Percentiles rank a stretch among this genome's conserved stretches.
Conservation (phyloP, 2,888 invertebrate genomes). For the Alloplasta piceator region DNA sequence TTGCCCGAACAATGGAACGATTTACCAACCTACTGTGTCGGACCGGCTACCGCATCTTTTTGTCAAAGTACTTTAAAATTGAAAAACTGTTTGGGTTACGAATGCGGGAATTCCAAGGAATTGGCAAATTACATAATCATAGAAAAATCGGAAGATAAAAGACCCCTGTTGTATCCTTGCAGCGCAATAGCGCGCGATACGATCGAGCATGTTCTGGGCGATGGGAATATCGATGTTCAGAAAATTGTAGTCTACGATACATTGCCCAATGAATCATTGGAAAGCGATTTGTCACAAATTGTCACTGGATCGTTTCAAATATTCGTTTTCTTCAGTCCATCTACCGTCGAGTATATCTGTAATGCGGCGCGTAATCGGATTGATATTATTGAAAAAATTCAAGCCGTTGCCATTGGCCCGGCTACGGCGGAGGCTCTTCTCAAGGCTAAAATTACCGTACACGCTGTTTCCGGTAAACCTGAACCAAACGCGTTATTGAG, state of each 20-base stretch:
- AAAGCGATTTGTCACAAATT: slow-evolving; percentile 70
- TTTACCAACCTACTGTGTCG: slow-evolving; percentile 78
- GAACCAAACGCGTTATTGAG: slow-evolving; percentile 75
- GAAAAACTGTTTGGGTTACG: slow-evolving; percentile 73
- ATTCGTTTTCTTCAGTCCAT: slow-evolving; percentile 81
- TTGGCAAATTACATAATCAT: slow-evolving; percentile 74
- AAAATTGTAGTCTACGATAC: slow-evolving; percentile 78
- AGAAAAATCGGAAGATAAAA: slow-evolving; percentile 51
- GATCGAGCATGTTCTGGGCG: slow-evolving; percentile 71
- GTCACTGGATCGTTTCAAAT: slow-evolving; percentile 67
- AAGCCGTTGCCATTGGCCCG: slow-evolving; percentile 80
- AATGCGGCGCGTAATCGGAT: slow-evolving; percentile 64
- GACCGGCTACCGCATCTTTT: slow-evolving; percentile 76
- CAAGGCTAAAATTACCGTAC: slow-evolving; percentile 70
- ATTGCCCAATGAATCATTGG: slow-evolving; percentile 73
- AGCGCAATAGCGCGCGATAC: slow-evolving; percentile 80
- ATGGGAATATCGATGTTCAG: slow-evolving; percentile 68
- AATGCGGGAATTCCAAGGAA: slow-evolving; percentile 79
- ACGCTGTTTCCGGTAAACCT: slow-evolving; percentile 77
- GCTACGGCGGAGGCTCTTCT: slow-evolving; percentile 76
- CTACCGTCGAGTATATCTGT: slow-evolving; percentile 76
- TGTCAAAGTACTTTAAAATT: slow-evolving; percentile 72
- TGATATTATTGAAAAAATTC: slow-evolving; percentile 65
- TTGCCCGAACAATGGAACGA: slow-evolving; percentile 73
- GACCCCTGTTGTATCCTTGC: slow-evolving; percentile 79